phyloP scores from a whole-genome alignment of 2,888 invertebrate genomes.

The Anthoptus insignis region DNA sequence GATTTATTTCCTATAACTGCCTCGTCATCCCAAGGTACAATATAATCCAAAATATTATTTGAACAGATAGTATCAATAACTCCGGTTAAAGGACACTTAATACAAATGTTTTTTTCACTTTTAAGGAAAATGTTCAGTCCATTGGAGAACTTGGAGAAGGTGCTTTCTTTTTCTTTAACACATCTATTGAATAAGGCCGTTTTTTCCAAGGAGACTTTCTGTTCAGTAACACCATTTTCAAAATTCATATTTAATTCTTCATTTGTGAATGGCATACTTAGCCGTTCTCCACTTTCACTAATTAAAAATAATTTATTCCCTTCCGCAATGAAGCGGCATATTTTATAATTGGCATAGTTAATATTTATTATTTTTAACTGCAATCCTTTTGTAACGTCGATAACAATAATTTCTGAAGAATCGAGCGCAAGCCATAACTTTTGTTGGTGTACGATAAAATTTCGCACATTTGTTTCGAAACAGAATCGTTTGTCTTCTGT shows the following conservation, averaged over 20 bases:
- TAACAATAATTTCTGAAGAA: constrained; percentile 64
- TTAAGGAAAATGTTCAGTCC: constrained; percentile 56
- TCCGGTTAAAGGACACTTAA: constrained; percentile 69
- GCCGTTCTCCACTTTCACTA: constrained; percentile 72
- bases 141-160: constrained; percentile 52
- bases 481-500: constrained; percentile 44
- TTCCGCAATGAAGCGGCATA: constrained; percentile 57
- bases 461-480: constrained; percentile 61
- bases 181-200: constrained; percentile 31
- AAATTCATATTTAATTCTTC: constrained; percentile 59
- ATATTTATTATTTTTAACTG: constrained; percentile 56
- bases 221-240: constrained; percentile 52
- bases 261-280: constrained; percentile 54
- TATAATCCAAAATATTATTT: constrained; percentile 53
- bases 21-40: constrained; percentile 64
- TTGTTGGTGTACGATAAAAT: constrained; percentile 59
- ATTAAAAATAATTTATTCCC: constrained; percentile 59
- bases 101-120: constrained; percentile 22
- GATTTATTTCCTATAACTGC: constrained; percentile 59
- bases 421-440: constrained; percentile 69
- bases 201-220: constrained; percentile 61
- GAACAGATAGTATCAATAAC: constrained; percentile 56
- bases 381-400: constrained; percentile 57
- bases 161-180: constrained; percentile 34
- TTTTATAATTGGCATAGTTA: constrained; percentile 62